Evolutionary conservation across 64 coral and sea anemone genomes (phyloP).

Genomic region (Montipora capricornis): DNA sequence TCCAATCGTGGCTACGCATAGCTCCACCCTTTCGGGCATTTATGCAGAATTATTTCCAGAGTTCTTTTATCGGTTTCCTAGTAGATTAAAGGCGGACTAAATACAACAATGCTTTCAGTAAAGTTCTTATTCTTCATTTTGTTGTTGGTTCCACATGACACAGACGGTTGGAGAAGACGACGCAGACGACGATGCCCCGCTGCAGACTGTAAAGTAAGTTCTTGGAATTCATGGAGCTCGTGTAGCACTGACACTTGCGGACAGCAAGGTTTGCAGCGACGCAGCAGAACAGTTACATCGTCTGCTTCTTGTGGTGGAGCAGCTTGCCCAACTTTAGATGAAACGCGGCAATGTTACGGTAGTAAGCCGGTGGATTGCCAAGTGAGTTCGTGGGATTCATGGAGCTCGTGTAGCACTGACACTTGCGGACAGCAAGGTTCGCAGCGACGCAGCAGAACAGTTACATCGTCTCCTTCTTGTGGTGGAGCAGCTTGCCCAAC

Average conservation of each 20-base stretch:
- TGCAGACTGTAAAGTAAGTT: not conserved
- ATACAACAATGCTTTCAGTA: not conserved
- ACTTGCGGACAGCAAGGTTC: not conserved
- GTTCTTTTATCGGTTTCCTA: too few species aligned
- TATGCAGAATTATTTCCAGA: too few species aligned
- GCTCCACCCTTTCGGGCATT: too few species aligned
- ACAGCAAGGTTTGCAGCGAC: too few species aligned
- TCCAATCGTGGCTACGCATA: too few species aligned
- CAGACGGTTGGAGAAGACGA: conserved; percentile 1
- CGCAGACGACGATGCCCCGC: not conserved
- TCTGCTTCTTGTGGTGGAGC: too few species aligned
- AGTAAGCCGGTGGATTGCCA: too few species aligned
- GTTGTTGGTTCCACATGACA: not conserved
- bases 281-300: too few species aligned
- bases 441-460: not conserved
- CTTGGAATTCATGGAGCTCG: not conserved
- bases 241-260: too few species aligned
- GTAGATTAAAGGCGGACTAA: too few species aligned
- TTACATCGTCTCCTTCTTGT: not conserved
- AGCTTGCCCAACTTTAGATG: too few species aligned
- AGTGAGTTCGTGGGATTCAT: not conserved
- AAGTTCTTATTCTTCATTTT: not conserved
- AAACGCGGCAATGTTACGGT: too few species aligned
- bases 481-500: not conserved
- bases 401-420: not conserved